Percentiles rank a stretch among this genome's conserved stretches.
Evolutionary conservation across 2,797 vertebrate genomes (phyloP).

Genomic region (Nasua narica): DNA sequence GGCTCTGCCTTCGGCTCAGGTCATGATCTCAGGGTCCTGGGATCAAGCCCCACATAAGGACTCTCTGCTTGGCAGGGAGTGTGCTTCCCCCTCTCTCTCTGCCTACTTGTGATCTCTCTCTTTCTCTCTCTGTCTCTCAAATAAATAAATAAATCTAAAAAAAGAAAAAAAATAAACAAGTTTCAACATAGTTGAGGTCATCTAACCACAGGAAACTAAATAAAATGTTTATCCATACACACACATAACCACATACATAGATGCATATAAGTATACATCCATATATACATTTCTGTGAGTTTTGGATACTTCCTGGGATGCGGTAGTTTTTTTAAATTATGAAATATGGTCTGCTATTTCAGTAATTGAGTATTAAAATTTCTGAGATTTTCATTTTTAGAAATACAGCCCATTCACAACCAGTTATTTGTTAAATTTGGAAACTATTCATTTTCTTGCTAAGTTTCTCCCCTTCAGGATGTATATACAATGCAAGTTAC

Average conservation of each 20-base stretch:
- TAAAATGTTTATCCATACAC: background rate
- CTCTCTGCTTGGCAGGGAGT: too few relatives aligned
- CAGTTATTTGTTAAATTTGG: constrained; percentile 67
- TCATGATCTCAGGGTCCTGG: too few relatives aligned
- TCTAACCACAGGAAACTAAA: background rate
- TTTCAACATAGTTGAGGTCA: background rate
- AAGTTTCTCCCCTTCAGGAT: constrained; percentile 23
- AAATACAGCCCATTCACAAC: constrained; percentile 51
- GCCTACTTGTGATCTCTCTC: too few relatives aligned
- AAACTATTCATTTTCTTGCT: constrained; percentile 70
- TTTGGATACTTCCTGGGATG: background rate
- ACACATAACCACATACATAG: background rate
- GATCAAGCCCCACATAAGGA: too few relatives aligned
- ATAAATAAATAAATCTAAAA: too few relatives aligned
- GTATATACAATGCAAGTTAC: constrained; percentile 24
- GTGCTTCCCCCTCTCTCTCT: too few relatives aligned
- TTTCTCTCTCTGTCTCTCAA: too few relatives aligned
- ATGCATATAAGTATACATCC: background rate
- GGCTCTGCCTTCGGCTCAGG: too few relatives aligned
- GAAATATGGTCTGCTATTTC: constrained; percentile 43
- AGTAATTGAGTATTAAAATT: constrained; percentile 42
- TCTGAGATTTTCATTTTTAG: constrained; percentile 61
- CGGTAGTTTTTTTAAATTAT: background rate
- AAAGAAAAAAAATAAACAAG: background rate
- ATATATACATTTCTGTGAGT: background rate